Percentiles rank a stretch among this genome's conserved stretches.
Conservation (phyloP, 2,113 vertebrate genomes). For the Hoplias malabaricus region DNA sequence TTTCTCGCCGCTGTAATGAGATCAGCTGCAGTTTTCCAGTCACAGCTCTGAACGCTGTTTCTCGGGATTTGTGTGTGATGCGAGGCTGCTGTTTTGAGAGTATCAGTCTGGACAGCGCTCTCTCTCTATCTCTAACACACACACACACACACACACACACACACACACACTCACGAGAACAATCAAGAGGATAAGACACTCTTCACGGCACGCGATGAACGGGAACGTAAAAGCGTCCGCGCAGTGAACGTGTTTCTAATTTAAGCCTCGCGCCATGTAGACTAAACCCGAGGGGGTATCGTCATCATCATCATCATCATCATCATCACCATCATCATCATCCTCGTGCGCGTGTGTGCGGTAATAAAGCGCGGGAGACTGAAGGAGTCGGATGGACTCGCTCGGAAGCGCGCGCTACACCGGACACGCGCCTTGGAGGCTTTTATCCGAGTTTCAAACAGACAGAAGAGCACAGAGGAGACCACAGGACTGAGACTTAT, state of each 20-base stretch:
- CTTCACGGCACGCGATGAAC: conserved; percentile 53
- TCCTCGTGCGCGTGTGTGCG: conserved; percentile 62
- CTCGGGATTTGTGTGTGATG: neutral
- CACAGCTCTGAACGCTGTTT: neutral
- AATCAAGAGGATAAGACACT: neutral
- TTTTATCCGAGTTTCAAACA: neutral
- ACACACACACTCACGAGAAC: conserved; percentile 10
- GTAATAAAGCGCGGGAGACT: neutral
- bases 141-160: too few relatives aligned
- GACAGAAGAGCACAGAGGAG: neutral
- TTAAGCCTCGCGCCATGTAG: conserved; percentile 57
- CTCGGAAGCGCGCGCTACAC: neutral
- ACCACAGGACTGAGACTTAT: neutral
- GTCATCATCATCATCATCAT: neutral
- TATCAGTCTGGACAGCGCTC: neutral
- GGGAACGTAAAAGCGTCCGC: conserved; percentile 53
- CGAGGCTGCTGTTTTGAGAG: neutral
- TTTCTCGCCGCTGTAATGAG: neutral
- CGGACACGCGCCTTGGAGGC: neutral
- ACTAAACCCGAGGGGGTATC: conserved; percentile 71
- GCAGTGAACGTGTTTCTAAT: conserved; percentile 61
- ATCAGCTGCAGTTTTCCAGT: neutral
- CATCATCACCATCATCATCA: neutral
- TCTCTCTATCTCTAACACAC: too few relatives aligned
- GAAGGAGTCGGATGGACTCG: neutral